phyloP scores from a whole-genome alignment of 2,113 vertebrate species.

The Gnathonemus echidnorhynchus region DNA sequence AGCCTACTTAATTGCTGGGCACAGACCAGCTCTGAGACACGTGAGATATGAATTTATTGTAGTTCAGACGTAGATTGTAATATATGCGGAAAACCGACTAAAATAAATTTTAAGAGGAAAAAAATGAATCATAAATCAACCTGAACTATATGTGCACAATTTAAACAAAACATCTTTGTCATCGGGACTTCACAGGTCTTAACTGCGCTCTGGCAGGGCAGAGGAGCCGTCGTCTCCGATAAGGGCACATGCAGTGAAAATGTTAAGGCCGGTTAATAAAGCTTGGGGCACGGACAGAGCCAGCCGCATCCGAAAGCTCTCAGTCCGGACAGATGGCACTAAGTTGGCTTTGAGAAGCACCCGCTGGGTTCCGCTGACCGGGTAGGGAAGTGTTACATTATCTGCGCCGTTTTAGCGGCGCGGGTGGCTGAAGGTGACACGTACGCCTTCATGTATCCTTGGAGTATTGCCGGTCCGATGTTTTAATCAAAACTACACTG shows the following conservation, averaged over 20 bases:
- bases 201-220: background rate
- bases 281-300: background rate
- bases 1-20: background rate
- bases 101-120: background rate
- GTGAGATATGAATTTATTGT: background rate
- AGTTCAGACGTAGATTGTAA: background rate
- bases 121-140: background rate
- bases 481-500: background rate
- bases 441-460: background rate
- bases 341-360: conserved; percentile 2
- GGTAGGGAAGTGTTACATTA: conserved; percentile 17
- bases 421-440: conserved; percentile 9
- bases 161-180: background rate
- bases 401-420: background rate
- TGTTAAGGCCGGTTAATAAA: conserved; percentile 15
- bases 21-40: background rate
- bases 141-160: background rate
- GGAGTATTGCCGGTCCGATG: background rate
- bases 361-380: conserved; percentile 14
- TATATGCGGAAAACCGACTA: background rate
- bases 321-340: conserved; percentile 15
- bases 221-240: background rate
- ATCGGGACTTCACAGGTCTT: background rate
- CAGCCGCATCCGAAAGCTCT: background rate
- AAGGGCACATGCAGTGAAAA: conserved; percentile 14